These are phyloP conservation scores for Colletes collaris DNA, from an alignment of 2,888 invertebrate genomes.

Conservation along the genomic window DNA sequence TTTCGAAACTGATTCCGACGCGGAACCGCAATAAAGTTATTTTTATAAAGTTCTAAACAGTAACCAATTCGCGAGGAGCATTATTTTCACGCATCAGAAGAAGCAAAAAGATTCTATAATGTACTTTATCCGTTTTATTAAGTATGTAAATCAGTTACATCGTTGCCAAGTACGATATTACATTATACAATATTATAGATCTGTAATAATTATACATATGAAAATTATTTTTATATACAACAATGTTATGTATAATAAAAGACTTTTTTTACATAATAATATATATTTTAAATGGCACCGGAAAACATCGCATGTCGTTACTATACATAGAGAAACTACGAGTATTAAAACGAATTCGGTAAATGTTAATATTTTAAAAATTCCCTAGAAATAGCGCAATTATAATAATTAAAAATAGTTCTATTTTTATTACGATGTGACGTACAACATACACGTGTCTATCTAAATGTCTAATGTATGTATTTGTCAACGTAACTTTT, in stretches of 20 bases:
- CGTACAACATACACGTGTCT: conserved; percentile 5
- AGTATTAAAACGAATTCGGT: conserved; percentile 11
- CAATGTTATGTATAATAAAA: conserved; percentile 65
- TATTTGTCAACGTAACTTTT: conserved; percentile 24
- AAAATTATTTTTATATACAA: conserved; percentile 68
- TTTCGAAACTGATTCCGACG: background rate
- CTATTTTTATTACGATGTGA: conserved; percentile 16
- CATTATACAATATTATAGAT: conserved; percentile 59
- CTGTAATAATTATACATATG: conserved; percentile 56
- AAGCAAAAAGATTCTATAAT: background rate
- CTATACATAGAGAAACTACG: conserved; percentile 16
- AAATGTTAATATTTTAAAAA: conserved; percentile 7
- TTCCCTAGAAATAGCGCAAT: conserved; percentile 1
- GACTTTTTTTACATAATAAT: conserved; percentile 57
- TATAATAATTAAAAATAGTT: conserved; percentile 23
- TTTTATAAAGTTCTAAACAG: background rate
- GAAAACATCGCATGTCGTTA: conserved; percentile 40
- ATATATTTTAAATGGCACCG: conserved; percentile 45
- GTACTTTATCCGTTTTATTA: conserved; percentile 46
- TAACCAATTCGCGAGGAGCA: background rate
- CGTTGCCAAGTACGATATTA: conserved; percentile 53
- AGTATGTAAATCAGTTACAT: conserved; percentile 50
- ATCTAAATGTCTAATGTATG: conserved; percentile 20
- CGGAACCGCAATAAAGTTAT: background rate
- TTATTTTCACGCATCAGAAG: background rate